phyloP scores from a whole-genome alignment of 2,797 vertebrate genomes.

The Gymnocypris eckloni region DNA sequence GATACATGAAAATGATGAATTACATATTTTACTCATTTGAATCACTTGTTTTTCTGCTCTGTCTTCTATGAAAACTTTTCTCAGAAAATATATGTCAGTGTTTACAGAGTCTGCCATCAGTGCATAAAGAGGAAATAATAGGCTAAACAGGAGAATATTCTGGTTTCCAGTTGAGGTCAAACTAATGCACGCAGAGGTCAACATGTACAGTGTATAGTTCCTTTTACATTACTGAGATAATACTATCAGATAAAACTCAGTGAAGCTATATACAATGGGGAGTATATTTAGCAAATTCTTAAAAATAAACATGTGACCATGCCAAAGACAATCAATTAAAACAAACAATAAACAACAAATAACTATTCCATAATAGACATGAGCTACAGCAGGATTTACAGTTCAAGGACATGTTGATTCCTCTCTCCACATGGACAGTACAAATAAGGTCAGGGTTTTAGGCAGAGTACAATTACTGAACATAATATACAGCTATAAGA shows the following conservation, averaged over 20 bases:
- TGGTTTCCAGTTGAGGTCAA: neutral
- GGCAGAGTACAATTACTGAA: constrained; percentile 29
- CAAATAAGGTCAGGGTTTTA: constrained; percentile 28
- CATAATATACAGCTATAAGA: constrained; percentile 15
- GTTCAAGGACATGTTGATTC: constrained; percentile 14
- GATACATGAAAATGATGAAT: constrained; percentile 12
- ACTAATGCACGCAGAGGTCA: constrained; percentile 33
- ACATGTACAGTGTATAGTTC: neutral
- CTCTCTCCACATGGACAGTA: constrained; percentile 20
- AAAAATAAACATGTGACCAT: constrained; percentile 13
- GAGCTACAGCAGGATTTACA: constrained; percentile 36
- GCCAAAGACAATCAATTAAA: constrained; percentile 30
- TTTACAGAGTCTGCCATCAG: constrained; percentile 23
- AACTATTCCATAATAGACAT: constrained; percentile 30
- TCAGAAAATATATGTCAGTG: constrained; percentile 45
- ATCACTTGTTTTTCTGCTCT: constrained; percentile 13
- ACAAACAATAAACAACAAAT: constrained; percentile 28
- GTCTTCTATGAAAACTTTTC: constrained; percentile 33
- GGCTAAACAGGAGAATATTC: constrained; percentile 17
- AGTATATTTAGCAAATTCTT: constrained; percentile 22
- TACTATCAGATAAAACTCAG: constrained; percentile 29
- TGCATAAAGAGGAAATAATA: neutral
- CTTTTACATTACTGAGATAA: constrained; percentile 17
- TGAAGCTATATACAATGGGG: constrained; percentile 11
- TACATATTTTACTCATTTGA: neutral